Evolutionary conservation across 2,888 invertebrate species (phyloP).

Genomic region (Drosophila vallismaia): DNA sequence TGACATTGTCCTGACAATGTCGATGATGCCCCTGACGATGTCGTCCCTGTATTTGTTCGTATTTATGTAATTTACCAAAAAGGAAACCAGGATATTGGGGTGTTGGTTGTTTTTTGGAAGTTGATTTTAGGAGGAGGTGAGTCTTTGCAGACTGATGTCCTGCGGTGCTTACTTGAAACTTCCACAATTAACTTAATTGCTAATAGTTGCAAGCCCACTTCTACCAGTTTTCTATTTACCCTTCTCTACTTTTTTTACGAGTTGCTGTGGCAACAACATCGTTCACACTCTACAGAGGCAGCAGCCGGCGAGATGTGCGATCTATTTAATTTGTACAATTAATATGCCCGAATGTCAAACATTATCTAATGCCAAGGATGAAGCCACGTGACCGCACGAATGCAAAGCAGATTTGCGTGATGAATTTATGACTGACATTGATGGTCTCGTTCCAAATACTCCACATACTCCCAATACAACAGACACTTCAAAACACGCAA

Average conservation of each 20-base stretch:
- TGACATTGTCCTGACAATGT: slow-evolving; percentile 73
- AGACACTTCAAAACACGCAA: slow-evolving; percentile 61
- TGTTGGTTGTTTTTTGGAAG: slow-evolving; percentile 9
- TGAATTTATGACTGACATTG: slow-evolving; percentile 81
- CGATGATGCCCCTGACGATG: slow-evolving; percentile 40
- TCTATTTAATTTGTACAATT: slow-evolving; percentile 73
- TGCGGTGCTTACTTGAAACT: slow-evolving; percentile 65
- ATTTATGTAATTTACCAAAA: slow-evolving; percentile 64
- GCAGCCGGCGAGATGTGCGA: slow-evolving; percentile 42
- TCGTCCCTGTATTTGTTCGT: slow-evolving; percentile 31
- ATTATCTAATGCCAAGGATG: slow-evolving; percentile 67
- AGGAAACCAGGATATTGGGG: slow-evolving; percentile 8
- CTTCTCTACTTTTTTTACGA: neutral
- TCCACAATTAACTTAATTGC: slow-evolving; percentile 75
- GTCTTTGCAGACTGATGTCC: slow-evolving; percentile 48
- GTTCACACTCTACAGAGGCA: slow-evolving; percentile 33
- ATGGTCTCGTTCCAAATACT: slow-evolving; percentile 49
- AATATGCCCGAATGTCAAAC: slow-evolving; percentile 69
- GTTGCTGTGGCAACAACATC: slow-evolving; percentile 38
- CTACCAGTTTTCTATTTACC: slow-evolving; percentile 23
- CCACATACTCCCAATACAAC: neutral
- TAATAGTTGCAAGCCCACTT: slow-evolving; percentile 66
- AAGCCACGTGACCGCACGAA: slow-evolving; percentile 76
- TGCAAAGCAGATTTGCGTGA: slow-evolving; percentile 77
- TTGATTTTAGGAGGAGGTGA: slow-evolving; percentile 7